Evolutionary conservation across 2,888 invertebrate genomes (phyloP).

Genomic region (Rapana venosa): DNA sequence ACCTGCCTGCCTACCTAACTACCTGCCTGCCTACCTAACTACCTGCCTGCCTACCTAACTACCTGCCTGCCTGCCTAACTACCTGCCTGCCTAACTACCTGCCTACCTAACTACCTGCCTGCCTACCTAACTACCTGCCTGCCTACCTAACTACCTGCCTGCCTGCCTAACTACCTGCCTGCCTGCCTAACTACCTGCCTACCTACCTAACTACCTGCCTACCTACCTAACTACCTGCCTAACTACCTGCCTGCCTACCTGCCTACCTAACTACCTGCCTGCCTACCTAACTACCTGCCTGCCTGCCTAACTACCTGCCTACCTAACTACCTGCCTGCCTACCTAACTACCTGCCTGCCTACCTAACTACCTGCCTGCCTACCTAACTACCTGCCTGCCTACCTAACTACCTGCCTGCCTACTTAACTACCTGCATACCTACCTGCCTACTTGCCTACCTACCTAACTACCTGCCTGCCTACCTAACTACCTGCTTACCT

Average conservation of each 20-base stretch:
- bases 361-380: background rate
- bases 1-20: too few relatives aligned
- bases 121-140: too few relatives aligned
- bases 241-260: background rate
- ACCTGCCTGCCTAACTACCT: too few relatives aligned
- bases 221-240: background rate
- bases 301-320: background rate
- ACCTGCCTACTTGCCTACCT: background rate
- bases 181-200: too few relatives aligned
- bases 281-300: background rate
- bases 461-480: too few relatives aligned
- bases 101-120: too few relatives aligned
- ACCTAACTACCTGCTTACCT: too few relatives aligned
- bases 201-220: background rate
- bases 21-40: too few relatives aligned
- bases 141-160: too few relatives aligned
- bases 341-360: background rate
- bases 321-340: background rate
- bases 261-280: background rate
- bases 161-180: too few relatives aligned
- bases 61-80: too few relatives aligned
- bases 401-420: background rate
- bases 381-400: background rate
- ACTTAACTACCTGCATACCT: background rate
- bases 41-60: too few relatives aligned